Evolutionary conservation across 2,888 invertebrate genomes (phyloP).

Genomic region (Yponomeuta cagnagella): DNA sequence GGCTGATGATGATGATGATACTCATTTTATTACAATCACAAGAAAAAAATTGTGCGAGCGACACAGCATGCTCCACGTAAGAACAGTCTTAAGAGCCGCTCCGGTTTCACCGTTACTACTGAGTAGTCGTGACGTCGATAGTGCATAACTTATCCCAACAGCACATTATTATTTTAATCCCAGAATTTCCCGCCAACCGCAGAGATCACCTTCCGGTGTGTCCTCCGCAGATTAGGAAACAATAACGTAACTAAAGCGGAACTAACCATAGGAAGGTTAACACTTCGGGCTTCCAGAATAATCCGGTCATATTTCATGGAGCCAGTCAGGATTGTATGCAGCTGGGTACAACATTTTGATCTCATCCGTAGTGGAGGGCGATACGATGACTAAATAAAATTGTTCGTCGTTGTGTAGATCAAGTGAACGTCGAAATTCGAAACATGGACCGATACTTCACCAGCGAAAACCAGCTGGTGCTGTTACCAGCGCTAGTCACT

Average conservation of each 20-base stretch:
- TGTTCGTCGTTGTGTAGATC: too few species aligned
- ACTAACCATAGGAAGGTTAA: conserved; percentile 1
- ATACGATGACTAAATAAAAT: not conserved
- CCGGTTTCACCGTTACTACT: not conserved
- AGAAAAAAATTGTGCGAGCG: too few species aligned
- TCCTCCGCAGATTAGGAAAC: not conserved
- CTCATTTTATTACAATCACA: too few species aligned
- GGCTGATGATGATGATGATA: too few species aligned
- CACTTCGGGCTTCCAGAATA: conserved; percentile 31
- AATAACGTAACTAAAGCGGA: conserved; percentile 3
- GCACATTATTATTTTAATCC: not conserved
- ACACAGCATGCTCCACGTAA: too few species aligned
- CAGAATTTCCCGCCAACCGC: not conserved
- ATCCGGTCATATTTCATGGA: conserved; percentile 61
- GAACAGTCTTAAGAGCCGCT: too few species aligned
- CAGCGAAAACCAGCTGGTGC: too few species aligned
- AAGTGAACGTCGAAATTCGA: too few species aligned
- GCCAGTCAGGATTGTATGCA: not conserved
- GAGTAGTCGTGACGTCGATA: not conserved
- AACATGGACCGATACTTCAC: too few species aligned
- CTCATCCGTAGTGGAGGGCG: not conserved
- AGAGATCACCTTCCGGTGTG: not conserved
- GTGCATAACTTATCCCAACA: not conserved
- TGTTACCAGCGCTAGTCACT: too few species aligned
- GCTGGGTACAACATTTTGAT: not conserved